A percentile compares a stretch with the other conserved stretches of the same genome.
These are phyloP conservation scores for Drosophila virilis DNA, from an alignment of 1,140 invertebrate genomes.

Conservation along the genomic window DNA sequence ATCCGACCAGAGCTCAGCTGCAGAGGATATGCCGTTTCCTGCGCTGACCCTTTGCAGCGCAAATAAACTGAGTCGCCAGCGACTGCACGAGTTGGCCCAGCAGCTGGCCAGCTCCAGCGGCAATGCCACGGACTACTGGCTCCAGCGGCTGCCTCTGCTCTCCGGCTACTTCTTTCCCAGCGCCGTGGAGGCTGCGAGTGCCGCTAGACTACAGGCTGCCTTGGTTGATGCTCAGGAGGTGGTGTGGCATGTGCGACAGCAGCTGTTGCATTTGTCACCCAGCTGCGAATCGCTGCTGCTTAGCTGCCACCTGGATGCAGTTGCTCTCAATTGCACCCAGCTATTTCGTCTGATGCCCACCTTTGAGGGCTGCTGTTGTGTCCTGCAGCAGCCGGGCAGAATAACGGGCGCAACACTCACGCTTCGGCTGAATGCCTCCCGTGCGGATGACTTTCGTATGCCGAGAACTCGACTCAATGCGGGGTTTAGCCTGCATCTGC, in stretches of 20 bases:
- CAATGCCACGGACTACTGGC: conserved; percentile 24
- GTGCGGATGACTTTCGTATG: conserved; percentile 39
- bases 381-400: background rate
- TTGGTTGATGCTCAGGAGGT: background rate
- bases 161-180: conserved; percentile 35
- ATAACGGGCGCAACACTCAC: conserved; percentile 32
- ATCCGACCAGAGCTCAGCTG: conserved; percentile 4
- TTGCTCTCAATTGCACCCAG: conserved; percentile 34
- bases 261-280: conserved; percentile 44
- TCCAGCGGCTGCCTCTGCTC: conserved; percentile 21
- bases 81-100: conserved; percentile 15
- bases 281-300: conserved; percentile 46
- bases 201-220: conserved; percentile 6
- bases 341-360: conserved; percentile 35
- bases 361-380: conserved; percentile 48
- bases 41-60: conserved; percentile 45
- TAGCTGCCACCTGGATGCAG: conserved; percentile 29
- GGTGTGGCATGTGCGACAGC: conserved; percentile 13
- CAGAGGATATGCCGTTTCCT: conserved; percentile 19
- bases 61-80: conserved; percentile 52
- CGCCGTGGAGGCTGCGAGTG: conserved; percentile 10
- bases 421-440: conserved; percentile 49
- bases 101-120: conserved; percentile 5
- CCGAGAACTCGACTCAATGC: background rate
- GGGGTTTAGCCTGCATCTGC: conserved; percentile 49